These are phyloP conservation scores for Caenorhabditis doughertyi DNA, from an alignment of 2,888 invertebrate species.

Conservation along the genomic window DNA sequence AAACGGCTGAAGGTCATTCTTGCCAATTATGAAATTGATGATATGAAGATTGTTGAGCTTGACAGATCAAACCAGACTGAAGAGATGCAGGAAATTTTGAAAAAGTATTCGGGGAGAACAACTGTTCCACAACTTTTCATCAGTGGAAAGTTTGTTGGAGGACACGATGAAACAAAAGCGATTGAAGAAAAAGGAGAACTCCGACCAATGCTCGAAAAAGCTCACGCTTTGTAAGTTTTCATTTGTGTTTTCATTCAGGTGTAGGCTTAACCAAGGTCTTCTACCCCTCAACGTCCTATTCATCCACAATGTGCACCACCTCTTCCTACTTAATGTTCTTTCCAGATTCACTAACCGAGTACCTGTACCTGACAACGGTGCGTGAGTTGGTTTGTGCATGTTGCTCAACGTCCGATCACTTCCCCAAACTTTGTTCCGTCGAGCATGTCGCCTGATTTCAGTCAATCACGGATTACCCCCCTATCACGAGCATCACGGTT, in stretches of 20 bases:
- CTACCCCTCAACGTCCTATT: background rate
- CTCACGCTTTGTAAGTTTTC: slow-evolving; percentile 63
- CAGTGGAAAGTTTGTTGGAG: slow-evolving; percentile 74
- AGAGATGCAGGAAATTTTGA: slow-evolving; percentile 73
- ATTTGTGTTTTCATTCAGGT: background rate
- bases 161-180: slow-evolving; percentile 69
- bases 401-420: slow-evolving; percentile 43
- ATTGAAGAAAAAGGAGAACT: slow-evolving; percentile 70
- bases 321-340: slow-evolving; percentile 42
- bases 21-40: slow-evolving; percentile 72
- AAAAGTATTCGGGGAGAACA: slow-evolving; percentile 71
- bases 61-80: slow-evolving; percentile 70
- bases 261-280: background rate
- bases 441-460: slow-evolving; percentile 45
- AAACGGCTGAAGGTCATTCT: slow-evolving; percentile 72
- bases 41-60: slow-evolving; percentile 75
- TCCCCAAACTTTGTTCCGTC: slow-evolving; percentile 42
- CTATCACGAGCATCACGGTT: slow-evolving; percentile 28
- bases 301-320: slow-evolving; percentile 3
- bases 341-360: slow-evolving; percentile 68
- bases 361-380: slow-evolving; percentile 64
- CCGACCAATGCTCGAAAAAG: slow-evolving; percentile 66
- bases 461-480: slow-evolving; percentile 17
- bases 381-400: slow-evolving; percentile 66
- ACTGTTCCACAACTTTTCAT: slow-evolving; percentile 77